Percentiles rank a stretch among this genome's conserved stretches.
Evolutionary conservation across 2,797 vertebrate species (phyloP).

Genomic region (Characodon lateralis): DNA sequence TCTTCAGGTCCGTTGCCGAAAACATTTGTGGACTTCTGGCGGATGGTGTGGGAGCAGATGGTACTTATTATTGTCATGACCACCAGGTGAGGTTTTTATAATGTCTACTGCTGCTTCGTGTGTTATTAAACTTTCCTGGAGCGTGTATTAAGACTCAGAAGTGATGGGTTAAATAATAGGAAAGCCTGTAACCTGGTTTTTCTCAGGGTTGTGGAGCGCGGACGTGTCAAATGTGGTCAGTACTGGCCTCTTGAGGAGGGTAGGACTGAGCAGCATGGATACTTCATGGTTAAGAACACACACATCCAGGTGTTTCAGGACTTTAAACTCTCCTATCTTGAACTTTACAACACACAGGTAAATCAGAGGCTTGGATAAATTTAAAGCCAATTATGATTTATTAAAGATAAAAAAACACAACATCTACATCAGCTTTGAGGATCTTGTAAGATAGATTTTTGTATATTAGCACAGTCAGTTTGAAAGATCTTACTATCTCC

Average conservation of each 20-base stretch:
- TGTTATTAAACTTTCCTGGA: background rate
- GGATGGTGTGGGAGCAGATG: slow-evolving; percentile 89
- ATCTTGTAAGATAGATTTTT: slow-evolving; percentile 9
- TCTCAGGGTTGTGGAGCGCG: slow-evolving; percentile 85
- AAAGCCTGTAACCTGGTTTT: background rate
- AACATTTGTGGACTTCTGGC: slow-evolving; percentile 88
- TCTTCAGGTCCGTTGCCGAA: slow-evolving; percentile 86
- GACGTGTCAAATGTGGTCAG: slow-evolving; percentile 87
- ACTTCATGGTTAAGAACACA: slow-evolving; percentile 82
- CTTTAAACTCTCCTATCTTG: slow-evolving; percentile 85
- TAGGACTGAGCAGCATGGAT: slow-evolving; percentile 82
- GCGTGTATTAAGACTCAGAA: background rate
- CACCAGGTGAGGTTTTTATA: slow-evolving; percentile 78
- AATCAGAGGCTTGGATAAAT: slow-evolving; percentile 6
- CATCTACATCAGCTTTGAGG: background rate
- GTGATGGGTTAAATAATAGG: slow-evolving; percentile 3
- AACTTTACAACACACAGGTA: slow-evolving; percentile 86
- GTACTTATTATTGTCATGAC: slow-evolving; percentile 90
- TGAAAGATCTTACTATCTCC: background rate
- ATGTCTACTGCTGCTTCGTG: background rate
- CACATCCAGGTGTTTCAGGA: slow-evolving; percentile 85
- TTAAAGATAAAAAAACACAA: background rate
- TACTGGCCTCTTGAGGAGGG: slow-evolving; percentile 87
- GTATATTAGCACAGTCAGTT: background rate
- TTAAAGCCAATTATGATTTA: background rate